Conservation (phyloP, 2,888 invertebrate species). For the Ptilodon capucinus region DNA sequence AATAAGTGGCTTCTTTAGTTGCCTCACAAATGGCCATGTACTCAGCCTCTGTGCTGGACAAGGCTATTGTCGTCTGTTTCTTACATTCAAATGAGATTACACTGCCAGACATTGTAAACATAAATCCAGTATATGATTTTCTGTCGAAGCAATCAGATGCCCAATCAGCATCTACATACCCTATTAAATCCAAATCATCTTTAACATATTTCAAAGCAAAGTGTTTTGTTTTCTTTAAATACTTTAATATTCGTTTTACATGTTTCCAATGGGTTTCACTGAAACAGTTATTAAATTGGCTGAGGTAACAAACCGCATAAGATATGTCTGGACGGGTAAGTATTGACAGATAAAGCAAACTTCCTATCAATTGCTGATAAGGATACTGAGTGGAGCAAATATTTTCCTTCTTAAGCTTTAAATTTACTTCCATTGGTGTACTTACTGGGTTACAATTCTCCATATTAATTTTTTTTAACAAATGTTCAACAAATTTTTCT, state of each 20-base stretch:
- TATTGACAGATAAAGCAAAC: conserved; percentile 5
- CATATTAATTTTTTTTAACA: conserved; percentile 9
- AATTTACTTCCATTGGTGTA: conserved; percentile 10
- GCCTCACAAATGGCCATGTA: conserved; percentile 18
- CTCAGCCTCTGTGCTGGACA: conserved; percentile 2
- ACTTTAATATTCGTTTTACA: conserved; percentile 3
- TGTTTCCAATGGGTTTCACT: conserved; percentile 15
- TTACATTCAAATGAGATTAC: conserved; percentile 4
- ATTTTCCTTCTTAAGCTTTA: too few relatives aligned
- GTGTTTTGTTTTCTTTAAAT: not conserved
- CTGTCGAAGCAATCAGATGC: conserved; percentile 3
- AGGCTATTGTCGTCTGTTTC: conserved; percentile 9
- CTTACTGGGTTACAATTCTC: conserved; percentile 1
- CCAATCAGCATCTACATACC: conserved; percentile 23
- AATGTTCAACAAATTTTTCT: conserved; percentile 2
- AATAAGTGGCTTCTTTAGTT: conserved; percentile 9
- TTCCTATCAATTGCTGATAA: not conserved
- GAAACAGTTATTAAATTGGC: conserved; percentile 9
- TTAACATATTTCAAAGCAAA: conserved; percentile 1
- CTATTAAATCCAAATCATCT: not conserved
- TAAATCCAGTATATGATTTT: conserved; percentile 6
- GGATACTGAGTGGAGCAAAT: too few relatives aligned
- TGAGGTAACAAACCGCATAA: conserved; percentile 3
- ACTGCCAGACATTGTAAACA: conserved; percentile 4
- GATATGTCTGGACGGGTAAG: conserved; percentile 8